A percentile compares a stretch with the other conserved stretches of the same genome.
These are phyloP conservation scores for Rhyacophila brunnea DNA, from an alignment of 1,140 invertebrate genomes.

Conservation along the genomic window DNA sequence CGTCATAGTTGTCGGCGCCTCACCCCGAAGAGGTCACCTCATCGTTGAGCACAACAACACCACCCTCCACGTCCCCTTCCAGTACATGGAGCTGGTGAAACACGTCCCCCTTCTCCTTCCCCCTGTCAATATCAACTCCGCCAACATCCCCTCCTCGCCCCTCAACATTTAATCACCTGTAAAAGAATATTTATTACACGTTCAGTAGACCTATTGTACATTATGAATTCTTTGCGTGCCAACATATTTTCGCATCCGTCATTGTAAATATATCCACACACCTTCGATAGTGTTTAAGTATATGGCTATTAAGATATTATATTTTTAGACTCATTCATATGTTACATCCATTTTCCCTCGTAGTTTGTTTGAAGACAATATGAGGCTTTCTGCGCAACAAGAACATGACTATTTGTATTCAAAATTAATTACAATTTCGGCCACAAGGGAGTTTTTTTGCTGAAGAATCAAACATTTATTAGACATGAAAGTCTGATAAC, in stretches of 20 bases:
- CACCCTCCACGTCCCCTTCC: conserved; percentile 82
- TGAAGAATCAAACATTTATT: no score
- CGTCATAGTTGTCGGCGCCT: conserved; percentile 80
- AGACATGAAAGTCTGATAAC: no score
- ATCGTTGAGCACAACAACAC: conserved; percentile 80
- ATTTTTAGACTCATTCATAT: conserved; percentile 1
- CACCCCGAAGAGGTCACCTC: conserved; percentile 74
- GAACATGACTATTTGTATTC: no score
- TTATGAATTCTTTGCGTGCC: conserved; percentile 37
- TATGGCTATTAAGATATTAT: conserved; percentile 17
- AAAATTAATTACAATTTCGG: no score
- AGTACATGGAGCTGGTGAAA: conserved; percentile 71
- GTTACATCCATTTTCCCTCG: conserved; percentile 4
- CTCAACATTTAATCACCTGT: conserved; percentile 25
- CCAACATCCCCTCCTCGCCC: conserved; percentile 26
- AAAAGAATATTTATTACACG: conserved; percentile 31
- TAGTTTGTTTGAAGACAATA: conserved; percentile 2
- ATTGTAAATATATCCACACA: conserved; percentile 32
- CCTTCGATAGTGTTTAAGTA: conserved; percentile 6
- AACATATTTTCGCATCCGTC: conserved; percentile 23
- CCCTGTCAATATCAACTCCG: conserved; percentile 7
- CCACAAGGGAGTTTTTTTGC: no score
- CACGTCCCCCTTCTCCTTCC: background rate
- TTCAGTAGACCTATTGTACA: conserved; percentile 30
- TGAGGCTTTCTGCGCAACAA: no score